Percentiles rank a stretch among this genome's conserved stretches.
Conservation (phyloP, 2,113 vertebrate genomes). For the Tiliqua scincoides region DNA sequence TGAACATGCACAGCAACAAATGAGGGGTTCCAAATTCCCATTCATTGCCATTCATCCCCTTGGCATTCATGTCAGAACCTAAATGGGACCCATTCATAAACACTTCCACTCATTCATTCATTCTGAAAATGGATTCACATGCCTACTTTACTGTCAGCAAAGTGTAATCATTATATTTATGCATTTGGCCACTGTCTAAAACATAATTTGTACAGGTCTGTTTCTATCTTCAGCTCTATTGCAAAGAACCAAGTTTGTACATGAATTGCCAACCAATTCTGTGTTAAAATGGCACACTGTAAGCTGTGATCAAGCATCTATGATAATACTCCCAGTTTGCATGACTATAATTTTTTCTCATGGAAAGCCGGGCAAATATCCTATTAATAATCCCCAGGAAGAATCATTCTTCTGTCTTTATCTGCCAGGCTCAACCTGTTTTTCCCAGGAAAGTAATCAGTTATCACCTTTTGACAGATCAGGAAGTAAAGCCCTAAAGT, state of each 20-base stretch:
- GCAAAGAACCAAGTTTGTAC: background rate
- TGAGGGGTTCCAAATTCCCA: no score
- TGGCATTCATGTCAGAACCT: no score
- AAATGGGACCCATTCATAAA: no score
- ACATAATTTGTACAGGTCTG: background rate
- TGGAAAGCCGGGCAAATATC: background rate
- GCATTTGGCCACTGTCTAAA: background rate
- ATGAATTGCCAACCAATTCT: background rate
- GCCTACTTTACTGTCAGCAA: no score
- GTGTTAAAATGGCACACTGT: background rate
- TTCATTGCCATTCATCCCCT: no score
- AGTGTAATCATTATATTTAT: no score
- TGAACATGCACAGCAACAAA: no score
- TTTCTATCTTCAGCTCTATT: background rate
- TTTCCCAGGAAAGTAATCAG: background rate
- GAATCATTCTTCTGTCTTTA: background rate
- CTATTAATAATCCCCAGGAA: background rate
- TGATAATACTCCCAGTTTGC: background rate
- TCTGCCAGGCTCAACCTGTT: background rate
- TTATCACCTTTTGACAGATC: background rate
- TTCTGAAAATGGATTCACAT: no score
- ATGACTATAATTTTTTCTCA: background rate
- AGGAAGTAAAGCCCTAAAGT: background rate
- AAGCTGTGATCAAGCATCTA: background rate
- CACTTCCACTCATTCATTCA: no score